Evolutionary conservation across 2,797 vertebrate genomes (phyloP), one percentile per base, ranked within the genome.

Genomic region (Silurus aristotelis): DNA sequence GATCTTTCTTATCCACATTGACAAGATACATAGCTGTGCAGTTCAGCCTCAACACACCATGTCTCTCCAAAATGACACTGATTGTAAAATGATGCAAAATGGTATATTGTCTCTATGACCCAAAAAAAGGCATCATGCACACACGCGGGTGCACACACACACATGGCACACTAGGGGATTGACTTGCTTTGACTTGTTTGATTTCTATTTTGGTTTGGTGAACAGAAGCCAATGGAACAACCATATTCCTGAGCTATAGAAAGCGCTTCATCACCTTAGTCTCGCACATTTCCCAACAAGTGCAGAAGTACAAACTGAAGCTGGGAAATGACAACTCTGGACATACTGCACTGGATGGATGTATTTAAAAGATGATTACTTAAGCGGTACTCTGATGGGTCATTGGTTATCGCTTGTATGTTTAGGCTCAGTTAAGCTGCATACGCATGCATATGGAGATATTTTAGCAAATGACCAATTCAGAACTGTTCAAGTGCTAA

Each of bases 201-300:
- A 64, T 84, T 87, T 86, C 89, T 92, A 90, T 90, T 91, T 86
- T 89, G 71, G 88, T 80, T 55, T 85, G 88, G 89, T 91, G 91
- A 90, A 86, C 92, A 72, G 88, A 89, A 87, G 80, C 83, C 77
- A 85, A 86, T 64, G 78, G 82, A 79, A 60, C 66, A 79, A 78
- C 84, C 20, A 0, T 90, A 84, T 91, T 94, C 92, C 70, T 0
- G 78, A 92, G 93, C 89, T 90, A 92, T 84, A 89, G 87, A 92
- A 93, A 90, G 13, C 46, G 46, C 85, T 89, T 89, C 4, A 89
- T 93, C 25, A 55, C 79, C 63, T 5, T 13, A 27, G 48, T 19
- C 63, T 70, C 64, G 22, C 58, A 72, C 58, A 12, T 67, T 66
- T 64, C 8, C 80, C 43, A 52, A 52, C 46, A 60, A 64, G 48